Evolutionary conservation across 1,140 invertebrate species (phyloP), one percentile per base, ranked within the genome.

Genomic region (Dendroctonus valens): DNA sequence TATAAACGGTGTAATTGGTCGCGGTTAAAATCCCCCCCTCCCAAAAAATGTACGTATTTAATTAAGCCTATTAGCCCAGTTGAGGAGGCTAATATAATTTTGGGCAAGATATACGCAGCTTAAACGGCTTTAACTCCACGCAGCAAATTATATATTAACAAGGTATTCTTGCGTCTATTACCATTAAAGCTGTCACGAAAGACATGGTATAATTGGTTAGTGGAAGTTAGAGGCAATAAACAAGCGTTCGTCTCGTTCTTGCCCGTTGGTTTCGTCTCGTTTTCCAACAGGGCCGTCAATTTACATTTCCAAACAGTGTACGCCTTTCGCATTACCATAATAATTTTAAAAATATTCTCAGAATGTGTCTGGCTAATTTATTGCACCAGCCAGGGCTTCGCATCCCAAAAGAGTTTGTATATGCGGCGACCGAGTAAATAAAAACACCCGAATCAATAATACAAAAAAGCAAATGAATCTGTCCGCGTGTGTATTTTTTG

Each of bases 121-220:
- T 63, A 63, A 63, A 63, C 48, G 61, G 52, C 44, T 46, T 63
- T 46, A 63, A 59, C 58, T 60, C 67, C 62, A 68, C 70, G 69
- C 71, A 74, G 68, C 73, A 71, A 70, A 76, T 76, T 74, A 76
- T 71, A 76, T 74, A 77, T 76, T 75, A 76, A 77, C 75, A 77
- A 75, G 75, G 71, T 73, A 75, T 73, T 75, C 72, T 75, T 74
- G 73, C 74, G 73, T 75, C 72, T 77, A 75, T 75, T 76, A 76
- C 73, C 74, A 75, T 76, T 76, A 75, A 75, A 77, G 64, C 75
- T 76, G 76, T 76, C 76, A 76, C 73, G 73, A 73, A 72, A 75
- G 74, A 77, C 74, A 75, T 75, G 70, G 73, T 74, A 77, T 76
- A 76, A 75, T 76, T 77, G 74, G 76, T 77, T 77, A 73, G 73